A percentile compares a stretch with the other conserved stretches of the same genome.
phyloP scores from a whole-genome alignment of 2,888 invertebrate genomes.

The Tachystola acroxantha region DNA sequence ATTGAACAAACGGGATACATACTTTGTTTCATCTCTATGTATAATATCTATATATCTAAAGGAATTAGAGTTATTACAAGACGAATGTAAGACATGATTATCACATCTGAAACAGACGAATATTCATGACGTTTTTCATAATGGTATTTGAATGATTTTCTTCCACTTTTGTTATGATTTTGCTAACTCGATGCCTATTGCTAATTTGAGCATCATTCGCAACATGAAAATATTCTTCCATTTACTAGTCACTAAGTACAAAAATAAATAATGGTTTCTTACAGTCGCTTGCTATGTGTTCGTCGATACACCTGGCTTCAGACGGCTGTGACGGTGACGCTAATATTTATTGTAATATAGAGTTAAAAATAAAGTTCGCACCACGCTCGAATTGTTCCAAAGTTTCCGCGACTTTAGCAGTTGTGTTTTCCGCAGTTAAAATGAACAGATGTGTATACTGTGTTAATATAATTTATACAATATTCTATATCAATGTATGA shows the following conservation, averaged over 20 bases:
- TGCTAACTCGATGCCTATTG: no score
- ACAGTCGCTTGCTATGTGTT: constrained; percentile 5
- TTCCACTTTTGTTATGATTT: no score
- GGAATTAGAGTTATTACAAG: no score
- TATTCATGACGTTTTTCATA: no score
- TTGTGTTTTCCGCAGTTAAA: constrained; percentile 14
- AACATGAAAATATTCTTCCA: no score
- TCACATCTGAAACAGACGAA: no score
- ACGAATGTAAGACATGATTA: no score
- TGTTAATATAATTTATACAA: background rate
- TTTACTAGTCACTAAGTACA: background rate
- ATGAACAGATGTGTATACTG: constrained; percentile 20
- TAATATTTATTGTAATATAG: constrained; percentile 18
- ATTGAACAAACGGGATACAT: no score
- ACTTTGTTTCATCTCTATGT: no score
- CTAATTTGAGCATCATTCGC: no score
- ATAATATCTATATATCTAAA: no score
- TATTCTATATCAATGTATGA: constrained; percentile 1
- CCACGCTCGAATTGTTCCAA: constrained; percentile 29
- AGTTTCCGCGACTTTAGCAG: constrained; percentile 31
- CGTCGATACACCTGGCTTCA: constrained; percentile 13
- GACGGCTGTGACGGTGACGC: constrained; percentile 18
- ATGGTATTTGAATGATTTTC: no score
- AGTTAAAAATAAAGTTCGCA: constrained; percentile 28
- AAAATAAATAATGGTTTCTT: constrained; percentile 1